Base-by-base conservation (phyloP, 2,797 vertebrate genomes). In the Gymnodraco acuticeps region DNA sequence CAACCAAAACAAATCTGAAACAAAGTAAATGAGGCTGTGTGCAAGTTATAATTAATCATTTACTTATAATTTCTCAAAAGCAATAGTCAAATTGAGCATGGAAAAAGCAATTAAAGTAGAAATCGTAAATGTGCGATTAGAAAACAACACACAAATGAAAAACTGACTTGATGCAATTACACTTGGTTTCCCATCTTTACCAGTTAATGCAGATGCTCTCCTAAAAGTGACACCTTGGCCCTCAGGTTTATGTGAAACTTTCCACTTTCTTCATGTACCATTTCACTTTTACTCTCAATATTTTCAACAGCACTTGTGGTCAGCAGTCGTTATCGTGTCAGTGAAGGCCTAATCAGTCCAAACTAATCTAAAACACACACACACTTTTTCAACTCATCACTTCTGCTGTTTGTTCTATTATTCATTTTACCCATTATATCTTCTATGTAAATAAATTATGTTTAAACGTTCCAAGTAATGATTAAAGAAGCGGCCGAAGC, bases 291-390 rank as follows among this genome's bases (percentile, higher is more conserved):
- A 54, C 64, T 53, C 70, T 54, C 52, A 58, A 42, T 66, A 56
- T 72, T 72, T 64, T 41, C 12, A 23, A 23, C 59, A 59, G 59
- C 60, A 15, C 43, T 75, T 48, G 12, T 3, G 54, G 45, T 61
- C 66, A 41, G 53, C 2, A 10, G 13, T 17, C 31, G 56, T 79
- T 77, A 81, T 84, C 79, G 16, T 23, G 65, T 59, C 63, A 50
- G 27, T 33, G 62, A 77, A 50, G 3, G 56, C 77, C 19, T 59
- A 70, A 66, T 75, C 66, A 53, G 31, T 74, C 66, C 72, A 45
- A 27, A 3, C 16, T n/a, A 41, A 33, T 46, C n/a, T 16, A 14
- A 51, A n/a, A 65, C 23, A 47, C 33, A 33, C 38, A 45, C 64
- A 64, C 58, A 52, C n/a, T 16, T 2, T 27, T 62, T 38, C 10